Evolutionary conservation across 1,140 invertebrate genomes (phyloP), one percentile per base, ranked within the genome.

Genomic region (Sitophilus oryzae): DNA sequence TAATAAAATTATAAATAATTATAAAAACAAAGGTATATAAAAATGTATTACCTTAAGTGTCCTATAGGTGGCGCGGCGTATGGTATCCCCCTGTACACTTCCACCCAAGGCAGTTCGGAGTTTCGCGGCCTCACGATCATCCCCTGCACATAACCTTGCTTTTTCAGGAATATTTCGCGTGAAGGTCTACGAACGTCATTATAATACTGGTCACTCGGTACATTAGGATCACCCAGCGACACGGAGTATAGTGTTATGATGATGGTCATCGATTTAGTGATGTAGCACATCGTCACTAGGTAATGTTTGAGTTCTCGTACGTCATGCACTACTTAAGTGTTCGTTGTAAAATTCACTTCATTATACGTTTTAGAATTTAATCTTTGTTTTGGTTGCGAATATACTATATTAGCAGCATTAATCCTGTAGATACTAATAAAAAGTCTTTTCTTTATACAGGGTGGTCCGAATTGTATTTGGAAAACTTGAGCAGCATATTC

Each of bases 61-160:
- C 87, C 88, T 0, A 87, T 78, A 0, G 91, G 93, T n/a, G 93
- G 84, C 11, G 89, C 88, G 0, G 93, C 94, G 72, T 96, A 97
- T 2, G 91, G 92, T 58, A 96, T 79, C 0, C 93, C 93, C 40
- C 81, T 63, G 63, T 78, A 83, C 64, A 82, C 80, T 64, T 82
- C 80, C 43, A 82, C 79, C 18, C 68, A 68, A 35, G 74, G 72
- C 50, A 81, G 63, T 10, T 76, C 73, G n/a, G n/a, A n/a, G 75
- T 60, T 76, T 68, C 36, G 71, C 60, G 56, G 77, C 59, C 76
- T 76, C 19, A 82, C 76, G 11, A 82, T 76, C 40, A 80, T 65
- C 16, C 82, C 82, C 60, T 77, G 74, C 19, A 84, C 63, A 10
- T 71, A 19, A 10, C 69, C 69, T 59, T 71, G 69, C 57, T 69